A percentile compares a stretch with the other conserved stretches of the same genome.
Evolutionary conservation across 2,888 invertebrate genomes (phyloP).

Genomic region (Muscina levida): DNA sequence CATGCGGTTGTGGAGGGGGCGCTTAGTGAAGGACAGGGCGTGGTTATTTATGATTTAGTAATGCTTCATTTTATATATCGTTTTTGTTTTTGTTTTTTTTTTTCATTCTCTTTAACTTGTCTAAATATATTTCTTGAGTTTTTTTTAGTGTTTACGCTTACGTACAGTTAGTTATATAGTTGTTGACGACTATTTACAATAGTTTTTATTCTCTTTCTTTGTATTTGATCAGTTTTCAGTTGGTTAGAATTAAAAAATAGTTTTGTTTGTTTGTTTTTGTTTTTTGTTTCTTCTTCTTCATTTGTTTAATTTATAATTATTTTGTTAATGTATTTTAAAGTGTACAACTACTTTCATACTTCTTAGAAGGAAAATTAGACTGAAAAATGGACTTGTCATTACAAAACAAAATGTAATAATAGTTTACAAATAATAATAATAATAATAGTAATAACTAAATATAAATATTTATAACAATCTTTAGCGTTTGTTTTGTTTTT

Average conservation of each 20-base stretch:
- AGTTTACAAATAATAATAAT: constrained; percentile 35
- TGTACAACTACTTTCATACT: constrained; percentile 5
- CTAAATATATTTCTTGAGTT: constrained; percentile 24
- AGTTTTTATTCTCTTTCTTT: constrained; percentile 1
- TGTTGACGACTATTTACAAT: constrained; percentile 17
- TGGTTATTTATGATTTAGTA: background rate
- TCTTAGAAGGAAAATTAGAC: constrained; percentile 33
- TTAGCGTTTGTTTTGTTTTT: background rate
- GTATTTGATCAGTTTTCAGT: constrained; percentile 9
- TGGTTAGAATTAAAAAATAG: constrained; percentile 14
- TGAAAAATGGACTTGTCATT: constrained; percentile 3
- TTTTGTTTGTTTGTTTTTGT: constrained; percentile 8
- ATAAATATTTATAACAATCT: background rate
- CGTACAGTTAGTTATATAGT: background rate
- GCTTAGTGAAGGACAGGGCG: too few relatives aligned
- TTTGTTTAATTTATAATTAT: too few relatives aligned
- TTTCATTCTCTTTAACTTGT: background rate
- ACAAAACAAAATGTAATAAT: constrained; percentile 16
- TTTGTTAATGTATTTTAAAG: constrained; percentile 3
- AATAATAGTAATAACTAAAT: constrained; percentile 6
- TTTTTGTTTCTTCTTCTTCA: background rate
- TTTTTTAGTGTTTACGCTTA: constrained; percentile 2
- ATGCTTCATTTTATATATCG: background rate
- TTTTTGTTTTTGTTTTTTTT: constrained; percentile 6
- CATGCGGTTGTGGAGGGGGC: too few relatives aligned